These are phyloP conservation scores for Cinclus cinclus DNA, from an alignment of 2,113 vertebrate species.

Conservation along the genomic window DNA sequence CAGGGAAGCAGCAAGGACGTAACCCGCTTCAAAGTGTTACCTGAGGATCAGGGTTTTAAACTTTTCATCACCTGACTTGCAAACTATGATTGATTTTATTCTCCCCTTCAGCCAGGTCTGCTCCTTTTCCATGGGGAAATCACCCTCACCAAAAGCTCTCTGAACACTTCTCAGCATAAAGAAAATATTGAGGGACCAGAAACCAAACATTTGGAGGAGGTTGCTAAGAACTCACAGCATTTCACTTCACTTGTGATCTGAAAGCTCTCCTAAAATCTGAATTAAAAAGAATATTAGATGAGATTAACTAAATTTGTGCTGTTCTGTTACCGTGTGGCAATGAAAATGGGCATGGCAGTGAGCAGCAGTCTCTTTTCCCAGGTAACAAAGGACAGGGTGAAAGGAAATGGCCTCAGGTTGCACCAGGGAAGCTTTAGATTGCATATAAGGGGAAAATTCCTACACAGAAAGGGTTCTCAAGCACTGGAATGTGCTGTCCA, in stretches of 20 bases:
- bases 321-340: background rate
- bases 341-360: background rate
- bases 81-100: background rate
- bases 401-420: background rate
- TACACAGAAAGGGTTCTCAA: background rate
- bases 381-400: background rate
- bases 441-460: background rate
- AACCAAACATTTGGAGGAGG: background rate
- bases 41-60: background rate
- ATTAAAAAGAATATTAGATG: background rate
- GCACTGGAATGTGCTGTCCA: background rate
- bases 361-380: background rate
- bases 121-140: background rate
- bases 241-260: background rate
- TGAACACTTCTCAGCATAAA: background rate
- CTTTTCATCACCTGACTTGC: background rate
- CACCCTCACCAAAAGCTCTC: background rate
- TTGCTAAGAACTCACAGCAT: background rate
- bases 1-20: background rate
- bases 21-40: background rate
- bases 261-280: background rate
- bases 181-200: background rate
- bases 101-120: background rate
- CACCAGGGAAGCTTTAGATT: background rate
- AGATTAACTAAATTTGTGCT: background rate